Evolutionary conservation across 2,797 vertebrate species (phyloP).

Genomic region (Megaceryle alcyon): DNA sequence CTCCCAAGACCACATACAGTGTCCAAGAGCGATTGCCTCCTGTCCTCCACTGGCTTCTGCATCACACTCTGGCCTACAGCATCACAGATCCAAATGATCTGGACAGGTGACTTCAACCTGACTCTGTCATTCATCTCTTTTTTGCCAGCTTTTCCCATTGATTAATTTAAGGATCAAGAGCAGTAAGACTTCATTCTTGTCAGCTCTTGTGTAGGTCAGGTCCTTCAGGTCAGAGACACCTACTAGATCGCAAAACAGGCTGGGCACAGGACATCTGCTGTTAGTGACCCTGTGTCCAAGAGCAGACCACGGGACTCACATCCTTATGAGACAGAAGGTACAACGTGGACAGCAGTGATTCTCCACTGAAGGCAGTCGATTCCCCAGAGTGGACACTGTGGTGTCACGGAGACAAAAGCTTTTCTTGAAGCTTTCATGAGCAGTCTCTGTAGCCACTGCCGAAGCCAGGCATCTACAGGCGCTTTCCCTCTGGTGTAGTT

Average conservation of each 20-base stretch:
- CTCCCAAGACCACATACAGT: neutral
- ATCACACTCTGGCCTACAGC: neutral
- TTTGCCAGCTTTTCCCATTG: neutral
- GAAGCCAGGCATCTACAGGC: neutral
- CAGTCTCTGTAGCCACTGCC: neutral
- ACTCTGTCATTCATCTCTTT: neutral
- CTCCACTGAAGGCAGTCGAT: neutral
- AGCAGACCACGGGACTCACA: neutral
- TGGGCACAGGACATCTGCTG: neutral
- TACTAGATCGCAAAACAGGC: neutral
- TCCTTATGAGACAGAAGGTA: neutral
- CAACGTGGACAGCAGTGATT: neutral
- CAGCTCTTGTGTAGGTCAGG: neutral
- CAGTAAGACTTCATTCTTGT: neutral
- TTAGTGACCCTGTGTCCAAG: neutral
- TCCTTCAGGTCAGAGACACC: neutral
- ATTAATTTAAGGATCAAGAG: neutral
- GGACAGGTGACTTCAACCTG: neutral
- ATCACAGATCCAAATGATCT: neutral
- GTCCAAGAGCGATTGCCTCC: neutral
- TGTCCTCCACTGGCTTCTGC: neutral
- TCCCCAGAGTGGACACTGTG: neutral
- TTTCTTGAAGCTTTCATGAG: neutral
- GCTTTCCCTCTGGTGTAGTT: neutral
- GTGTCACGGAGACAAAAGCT: neutral